Base-by-base conservation (phyloP, 1,140 invertebrate species). In the Potamilus streckersoni region DNA sequence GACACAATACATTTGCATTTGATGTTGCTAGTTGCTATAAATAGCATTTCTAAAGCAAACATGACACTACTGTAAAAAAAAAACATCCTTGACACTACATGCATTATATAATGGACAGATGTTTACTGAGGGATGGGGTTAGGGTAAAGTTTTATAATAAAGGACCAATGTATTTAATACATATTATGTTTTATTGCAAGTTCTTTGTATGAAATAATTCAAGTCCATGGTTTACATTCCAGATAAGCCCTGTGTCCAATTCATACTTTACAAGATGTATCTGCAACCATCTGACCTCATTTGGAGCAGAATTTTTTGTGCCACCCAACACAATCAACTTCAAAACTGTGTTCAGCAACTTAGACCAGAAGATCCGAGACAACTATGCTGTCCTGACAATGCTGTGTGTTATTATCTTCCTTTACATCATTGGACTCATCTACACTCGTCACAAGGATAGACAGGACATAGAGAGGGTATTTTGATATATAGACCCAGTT, bases 241-340 rank as follows among this genome's bases (percentile, higher is more conserved):
- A 86, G 84, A 76, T 84, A 12, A 81, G 83, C 64, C 59, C 71
- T 13, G 27, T 77, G 19, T 84, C 84, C 15, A 84, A 79, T 17
- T 68, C 73, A 4, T 73, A 78, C 15, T 76, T 76, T 67, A 84
- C 83, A 4, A 74, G 76, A 67, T 87, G 84, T 64, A 65, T 82
- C 19, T 87, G 85, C 70, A 82, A 83, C 63, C 84, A 84, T 74
- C 72, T 87, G 65, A 85, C 84, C 15, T 82, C 82, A 38, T 87
- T 85, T 74, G 85, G 80, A 15, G 71, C 78, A 15, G 82, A 82
- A 55, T 82, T 87, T 63, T 83, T 83, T 62, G 80, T 84, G 27
- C 84, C 84, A 13, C 80, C 82, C 20, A 87, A 87, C 71, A 66
- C 62, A n/a, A 84, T 86, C 68, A 73, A 81, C 72, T 86, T 86